phyloP scores from a whole-genome alignment of 2,888 invertebrate genomes.

The Bruchidius siliquastri region DNA sequence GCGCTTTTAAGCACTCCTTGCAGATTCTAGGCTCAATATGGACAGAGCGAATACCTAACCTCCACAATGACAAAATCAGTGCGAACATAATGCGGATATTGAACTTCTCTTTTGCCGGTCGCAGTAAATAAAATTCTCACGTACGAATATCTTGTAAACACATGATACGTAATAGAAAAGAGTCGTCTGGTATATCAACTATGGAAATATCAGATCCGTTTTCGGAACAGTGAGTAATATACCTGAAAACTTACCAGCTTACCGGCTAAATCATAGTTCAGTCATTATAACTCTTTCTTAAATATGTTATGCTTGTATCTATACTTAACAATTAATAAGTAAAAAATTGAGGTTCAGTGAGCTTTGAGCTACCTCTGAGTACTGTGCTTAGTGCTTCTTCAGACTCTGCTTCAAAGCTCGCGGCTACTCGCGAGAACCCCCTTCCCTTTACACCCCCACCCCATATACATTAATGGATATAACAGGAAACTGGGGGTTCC shows the following conservation, averaged over 20 bases:
- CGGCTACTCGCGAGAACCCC: too few species aligned
- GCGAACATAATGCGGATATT: not conserved
- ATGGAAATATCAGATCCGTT: not conserved
- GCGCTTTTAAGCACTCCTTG: too few species aligned
- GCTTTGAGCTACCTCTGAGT: too few species aligned
- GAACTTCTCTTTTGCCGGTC: not conserved
- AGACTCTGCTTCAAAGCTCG: too few species aligned
- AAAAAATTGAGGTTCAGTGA: too few species aligned
- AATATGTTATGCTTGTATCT: too few species aligned
- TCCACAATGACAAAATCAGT: not conserved
- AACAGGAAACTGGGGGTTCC: too few species aligned
- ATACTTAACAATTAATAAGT: too few species aligned
- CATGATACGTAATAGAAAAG: not conserved
- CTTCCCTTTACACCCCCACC: too few species aligned
- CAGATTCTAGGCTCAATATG: too few species aligned
- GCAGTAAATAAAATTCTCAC: not conserved
- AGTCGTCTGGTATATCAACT: not conserved
- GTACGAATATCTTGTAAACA: not conserved
- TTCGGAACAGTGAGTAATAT: not conserved
- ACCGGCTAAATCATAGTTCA: not conserved
- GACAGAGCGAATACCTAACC: not conserved
- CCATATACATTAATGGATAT: too few species aligned
- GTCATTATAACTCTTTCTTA: not conserved
- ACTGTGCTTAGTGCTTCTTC: too few species aligned
- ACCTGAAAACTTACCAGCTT: not conserved